A percentile compares a stretch with the other conserved stretches of the same genome.
These are phyloP conservation scores for Heteronetta atricapilla DNA, from an alignment of 2,113 vertebrate species.

Conservation along the genomic window DNA sequence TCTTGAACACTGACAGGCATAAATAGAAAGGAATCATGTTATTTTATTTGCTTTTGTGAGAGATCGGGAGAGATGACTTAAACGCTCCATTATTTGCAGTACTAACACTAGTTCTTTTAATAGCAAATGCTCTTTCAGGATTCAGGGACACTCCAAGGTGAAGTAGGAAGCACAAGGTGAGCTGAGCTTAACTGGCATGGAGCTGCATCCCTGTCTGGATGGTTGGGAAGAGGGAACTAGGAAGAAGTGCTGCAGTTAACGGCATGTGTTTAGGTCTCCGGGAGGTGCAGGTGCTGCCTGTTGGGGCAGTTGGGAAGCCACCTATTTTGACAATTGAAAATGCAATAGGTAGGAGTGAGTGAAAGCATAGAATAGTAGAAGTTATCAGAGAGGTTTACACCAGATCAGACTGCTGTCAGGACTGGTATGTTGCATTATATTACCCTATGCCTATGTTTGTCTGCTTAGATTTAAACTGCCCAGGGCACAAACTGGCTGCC, in stretches of 20 bases:
- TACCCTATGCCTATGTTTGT: neutral
- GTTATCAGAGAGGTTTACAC: neutral
- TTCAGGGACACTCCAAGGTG: neutral
- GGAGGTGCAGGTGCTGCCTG: no score
- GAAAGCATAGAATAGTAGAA: neutral
- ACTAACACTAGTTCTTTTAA: neutral
- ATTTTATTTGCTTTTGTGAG: neutral
- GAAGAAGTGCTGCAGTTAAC: neutral
- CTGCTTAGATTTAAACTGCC: neutral
- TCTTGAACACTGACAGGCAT: neutral
- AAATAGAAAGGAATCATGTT: neutral
- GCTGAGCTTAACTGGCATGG: no score
- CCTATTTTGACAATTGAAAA: neutral
- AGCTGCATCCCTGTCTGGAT: neutral
- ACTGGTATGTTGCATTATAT: neutral
- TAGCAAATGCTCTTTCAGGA: neutral
- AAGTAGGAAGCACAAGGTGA: rapidly evolving
- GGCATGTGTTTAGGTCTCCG: neutral
- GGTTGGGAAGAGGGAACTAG: neutral
- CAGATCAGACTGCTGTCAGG: neutral
- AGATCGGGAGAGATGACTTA: neutral
- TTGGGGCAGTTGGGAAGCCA: neutral
- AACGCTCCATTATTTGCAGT: neutral
- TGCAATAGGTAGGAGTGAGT: neutral
- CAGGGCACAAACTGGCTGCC: neutral